Conservation (phyloP, 2,888 invertebrate genomes). For the Exocentrus adspersus region DNA sequence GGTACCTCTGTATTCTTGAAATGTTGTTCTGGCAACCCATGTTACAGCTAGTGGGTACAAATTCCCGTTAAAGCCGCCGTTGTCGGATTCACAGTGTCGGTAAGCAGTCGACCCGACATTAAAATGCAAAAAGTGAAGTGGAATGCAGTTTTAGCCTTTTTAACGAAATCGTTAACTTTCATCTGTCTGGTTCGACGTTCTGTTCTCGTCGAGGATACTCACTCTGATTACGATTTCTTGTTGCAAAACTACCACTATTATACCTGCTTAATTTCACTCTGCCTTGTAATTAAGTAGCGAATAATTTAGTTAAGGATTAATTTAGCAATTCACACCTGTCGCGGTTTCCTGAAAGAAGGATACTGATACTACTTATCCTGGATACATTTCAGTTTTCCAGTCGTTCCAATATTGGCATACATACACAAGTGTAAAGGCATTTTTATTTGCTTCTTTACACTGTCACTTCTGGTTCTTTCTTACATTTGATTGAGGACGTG, state of each 20-base stretch:
- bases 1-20: too few species aligned
- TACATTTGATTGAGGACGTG: too few species aligned
- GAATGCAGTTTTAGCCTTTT: slow-evolving; percentile 50
- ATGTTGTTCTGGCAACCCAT: too few species aligned
- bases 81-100: slow-evolving; percentile 25
- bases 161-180: slow-evolving; percentile 32
- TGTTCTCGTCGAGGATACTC: slow-evolving; percentile 28
- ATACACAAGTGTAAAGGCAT: too few species aligned
- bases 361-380: too few species aligned
- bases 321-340: slow-evolving; percentile 1
- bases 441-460: too few species aligned
- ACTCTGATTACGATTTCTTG: slow-evolving; percentile 13
- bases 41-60: slow-evolving; percentile 11
- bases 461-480: too few species aligned
- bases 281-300: neutral
- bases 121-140: slow-evolving; percentile 43
- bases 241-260: neutral
- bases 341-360: neutral
- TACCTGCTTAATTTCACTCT: neutral
- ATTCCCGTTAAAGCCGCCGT: slow-evolving; percentile 20
- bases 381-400: too few species aligned
- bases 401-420: too few species aligned
- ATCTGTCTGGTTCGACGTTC: slow-evolving; percentile 11
- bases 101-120: slow-evolving; percentile 39
- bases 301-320: neutral